Conservation (phyloP, 2,797 vertebrate species). For the Lacerta bilineata region DNA sequence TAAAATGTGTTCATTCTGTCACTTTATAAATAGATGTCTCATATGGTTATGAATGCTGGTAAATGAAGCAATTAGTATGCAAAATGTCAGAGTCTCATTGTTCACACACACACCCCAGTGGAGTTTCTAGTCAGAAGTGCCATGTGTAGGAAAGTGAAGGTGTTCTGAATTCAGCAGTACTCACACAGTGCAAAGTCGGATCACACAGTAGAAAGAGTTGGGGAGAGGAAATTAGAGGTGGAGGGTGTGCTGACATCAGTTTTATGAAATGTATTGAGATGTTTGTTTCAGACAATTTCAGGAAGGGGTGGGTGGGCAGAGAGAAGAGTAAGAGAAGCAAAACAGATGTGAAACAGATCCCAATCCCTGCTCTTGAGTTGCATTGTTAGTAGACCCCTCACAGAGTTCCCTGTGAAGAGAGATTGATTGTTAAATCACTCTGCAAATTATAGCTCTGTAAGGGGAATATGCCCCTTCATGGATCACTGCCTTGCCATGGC, state of each 20-base stretch:
- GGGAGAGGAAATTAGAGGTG: background rate
- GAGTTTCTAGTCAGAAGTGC: background rate
- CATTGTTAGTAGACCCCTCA: too few relatives aligned
- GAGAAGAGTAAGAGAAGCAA: background rate
- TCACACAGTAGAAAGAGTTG: background rate
- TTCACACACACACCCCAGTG: background rate
- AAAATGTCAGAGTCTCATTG: constrained; percentile 12
- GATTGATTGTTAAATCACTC: too few relatives aligned
- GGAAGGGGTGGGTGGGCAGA: background rate
- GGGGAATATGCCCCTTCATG: too few relatives aligned
- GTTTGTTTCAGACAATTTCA: background rate
- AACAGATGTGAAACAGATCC: too few relatives aligned
- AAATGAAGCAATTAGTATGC: constrained; percentile 20
- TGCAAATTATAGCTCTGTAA: too few relatives aligned
- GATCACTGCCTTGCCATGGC: too few relatives aligned
- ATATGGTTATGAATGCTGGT: constrained; percentile 7
- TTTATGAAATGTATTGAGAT: background rate
- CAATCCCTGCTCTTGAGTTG: too few relatives aligned
- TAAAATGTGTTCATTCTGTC: constrained; percentile 30
- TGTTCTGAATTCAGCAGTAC: background rate
- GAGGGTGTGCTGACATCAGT: background rate
- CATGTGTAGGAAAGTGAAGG: background rate
- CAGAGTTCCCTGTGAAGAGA: too few relatives aligned
- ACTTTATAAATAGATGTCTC: constrained; percentile 16
- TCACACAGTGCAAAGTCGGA: background rate